These are phyloP conservation scores for Plotosus lineatus DNA, from an alignment of 2,113 vertebrate species.

Conservation along the genomic window DNA sequence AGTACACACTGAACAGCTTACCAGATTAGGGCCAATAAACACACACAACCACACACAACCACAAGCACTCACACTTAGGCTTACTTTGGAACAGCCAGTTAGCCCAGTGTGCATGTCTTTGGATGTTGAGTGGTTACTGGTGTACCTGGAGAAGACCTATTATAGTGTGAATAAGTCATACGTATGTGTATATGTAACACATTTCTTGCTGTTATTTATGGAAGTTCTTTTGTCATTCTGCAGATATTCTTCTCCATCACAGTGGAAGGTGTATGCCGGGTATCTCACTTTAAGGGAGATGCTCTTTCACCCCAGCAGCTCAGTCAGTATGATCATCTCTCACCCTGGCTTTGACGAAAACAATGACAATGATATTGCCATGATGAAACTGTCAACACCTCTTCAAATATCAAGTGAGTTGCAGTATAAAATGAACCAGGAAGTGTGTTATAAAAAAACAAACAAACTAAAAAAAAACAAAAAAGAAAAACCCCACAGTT, in stretches of 20 bases:
- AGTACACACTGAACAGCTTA: too few species aligned
- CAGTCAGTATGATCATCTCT: constrained; percentile 57
- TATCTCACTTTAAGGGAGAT: constrained; percentile 30
- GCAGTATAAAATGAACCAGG: background rate
- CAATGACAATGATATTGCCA: constrained; percentile 66
- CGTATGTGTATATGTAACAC: too few species aligned
- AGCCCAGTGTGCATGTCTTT: too few species aligned
- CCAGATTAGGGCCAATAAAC: too few species aligned
- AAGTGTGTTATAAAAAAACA: background rate
- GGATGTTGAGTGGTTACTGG: too few species aligned
- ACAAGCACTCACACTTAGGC: too few species aligned
- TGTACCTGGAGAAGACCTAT: too few species aligned
- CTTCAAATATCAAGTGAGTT: constrained; percentile 61
- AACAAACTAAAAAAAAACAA: background rate
- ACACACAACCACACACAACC: too few species aligned
- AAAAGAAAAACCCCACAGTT: too few species aligned
- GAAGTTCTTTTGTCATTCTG: background rate
- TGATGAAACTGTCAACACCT: constrained; percentile 63
- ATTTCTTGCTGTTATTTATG: background rate
- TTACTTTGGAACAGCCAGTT: too few species aligned
- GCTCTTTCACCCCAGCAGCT: fast-evolving
- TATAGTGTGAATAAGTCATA: too few species aligned
- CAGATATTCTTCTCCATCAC: background rate
- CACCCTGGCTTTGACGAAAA: constrained; percentile 55
- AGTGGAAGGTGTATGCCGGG: constrained; percentile 62